Conservation (phyloP, 2,888 invertebrate genomes). For the Oscheius myriophilus region DNA sequence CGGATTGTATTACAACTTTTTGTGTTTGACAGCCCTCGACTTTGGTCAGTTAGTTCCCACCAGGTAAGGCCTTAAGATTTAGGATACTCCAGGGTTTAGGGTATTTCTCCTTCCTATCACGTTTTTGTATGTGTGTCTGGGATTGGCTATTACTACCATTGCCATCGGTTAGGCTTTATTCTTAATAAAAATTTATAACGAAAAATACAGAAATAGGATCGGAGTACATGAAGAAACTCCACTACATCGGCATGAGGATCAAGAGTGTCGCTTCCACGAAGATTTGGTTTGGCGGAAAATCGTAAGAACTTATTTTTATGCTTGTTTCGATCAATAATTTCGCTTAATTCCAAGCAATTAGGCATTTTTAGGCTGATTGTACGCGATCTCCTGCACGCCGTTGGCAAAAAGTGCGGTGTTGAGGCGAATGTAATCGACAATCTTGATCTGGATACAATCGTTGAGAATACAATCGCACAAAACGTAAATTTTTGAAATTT, state of each 20-base stretch:
- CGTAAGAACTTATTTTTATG: constrained; percentile 43
- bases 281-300: constrained; percentile 69
- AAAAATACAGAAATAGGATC: constrained; percentile 58
- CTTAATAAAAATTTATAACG: background rate
- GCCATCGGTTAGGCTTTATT: constrained; percentile 44
- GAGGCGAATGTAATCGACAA: constrained; percentile 66
- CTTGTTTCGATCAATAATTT: too few species aligned
- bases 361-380: constrained; percentile 57
- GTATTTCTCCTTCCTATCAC: constrained; percentile 66
- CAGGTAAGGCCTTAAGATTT: constrained; percentile 12
- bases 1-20: constrained; percentile 69
- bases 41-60: constrained; percentile 66
- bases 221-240: constrained; percentile 68
- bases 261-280: constrained; percentile 65
- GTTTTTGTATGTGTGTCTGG: constrained; percentile 67
- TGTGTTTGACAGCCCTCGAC: constrained; percentile 68
- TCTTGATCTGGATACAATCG: constrained; percentile 67
- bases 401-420: constrained; percentile 68
- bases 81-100: constrained; percentile 33
- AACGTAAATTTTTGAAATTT: background rate
- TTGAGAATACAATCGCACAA: constrained; percentile 64
- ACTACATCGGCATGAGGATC: constrained; percentile 66
- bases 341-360: too few species aligned
- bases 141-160: constrained; percentile 68
- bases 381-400: constrained; percentile 65